Conservation (phyloP, 64 coral and sea anemone species). For the Montipora sp. region DNA sequence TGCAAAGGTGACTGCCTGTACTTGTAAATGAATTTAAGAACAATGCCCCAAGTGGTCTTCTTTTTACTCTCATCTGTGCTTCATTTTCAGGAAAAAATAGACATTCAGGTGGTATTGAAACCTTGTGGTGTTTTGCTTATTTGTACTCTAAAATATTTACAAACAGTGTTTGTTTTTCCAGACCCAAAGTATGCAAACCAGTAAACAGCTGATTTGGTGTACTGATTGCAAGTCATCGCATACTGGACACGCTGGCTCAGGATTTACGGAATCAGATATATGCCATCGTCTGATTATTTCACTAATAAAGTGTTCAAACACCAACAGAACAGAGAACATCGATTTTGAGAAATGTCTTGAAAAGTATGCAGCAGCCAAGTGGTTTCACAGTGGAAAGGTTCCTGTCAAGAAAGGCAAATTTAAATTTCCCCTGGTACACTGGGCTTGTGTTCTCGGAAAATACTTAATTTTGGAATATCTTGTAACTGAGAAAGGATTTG, state of each 20-base stretch:
- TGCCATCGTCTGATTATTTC: conserved; percentile 7
- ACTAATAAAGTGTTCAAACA: conserved; percentile 27
- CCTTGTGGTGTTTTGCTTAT: too few species aligned
- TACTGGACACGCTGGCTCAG: not conserved
- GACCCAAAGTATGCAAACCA: not conserved
- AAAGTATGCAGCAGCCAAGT: not conserved
- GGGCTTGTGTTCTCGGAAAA: conserved; percentile 24
- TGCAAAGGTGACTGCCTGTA: too few species aligned
- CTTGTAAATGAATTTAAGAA: too few species aligned
- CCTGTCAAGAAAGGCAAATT: not conserved
- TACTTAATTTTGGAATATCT: conserved; percentile 32
- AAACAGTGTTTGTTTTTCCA: not conserved
- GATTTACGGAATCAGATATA: not conserved
- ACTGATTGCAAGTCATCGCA: not conserved
- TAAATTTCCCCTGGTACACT: conserved; percentile 10
- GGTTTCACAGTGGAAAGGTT: not conserved
- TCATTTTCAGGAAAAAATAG: too few species aligned
- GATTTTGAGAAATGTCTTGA: conserved; percentile 21
- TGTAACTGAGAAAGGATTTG: conserved; percentile 2
- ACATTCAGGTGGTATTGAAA: too few species aligned
- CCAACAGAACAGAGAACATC: not conserved
- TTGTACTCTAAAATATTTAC: too few species aligned
- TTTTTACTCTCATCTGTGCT: too few species aligned
- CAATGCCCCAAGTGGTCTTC: too few species aligned
- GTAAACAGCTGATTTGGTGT: not conserved